Evolutionary conservation across 2,797 vertebrate genomes (phyloP).

Genomic region (Amazona finschi): DNA sequence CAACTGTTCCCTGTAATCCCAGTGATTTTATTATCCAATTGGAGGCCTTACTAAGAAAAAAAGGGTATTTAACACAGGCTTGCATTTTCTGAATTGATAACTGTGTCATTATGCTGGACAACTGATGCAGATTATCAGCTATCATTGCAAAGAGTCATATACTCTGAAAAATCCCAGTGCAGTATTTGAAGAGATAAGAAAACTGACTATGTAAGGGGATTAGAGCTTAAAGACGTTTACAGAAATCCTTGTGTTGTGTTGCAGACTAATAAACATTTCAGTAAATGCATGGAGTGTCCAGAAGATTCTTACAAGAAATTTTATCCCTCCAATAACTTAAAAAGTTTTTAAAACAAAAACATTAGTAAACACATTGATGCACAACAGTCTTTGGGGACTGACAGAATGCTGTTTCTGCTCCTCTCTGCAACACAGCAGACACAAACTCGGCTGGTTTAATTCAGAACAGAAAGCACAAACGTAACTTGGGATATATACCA

Average conservation of each 20-base stretch:
- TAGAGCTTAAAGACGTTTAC: not conserved
- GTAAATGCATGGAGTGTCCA: not conserved
- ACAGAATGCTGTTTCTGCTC: not conserved
- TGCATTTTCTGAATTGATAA: not conserved
- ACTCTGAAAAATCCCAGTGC: not conserved
- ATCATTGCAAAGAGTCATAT: not conserved
- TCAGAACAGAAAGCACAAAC: not conserved
- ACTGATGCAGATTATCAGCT: not conserved
- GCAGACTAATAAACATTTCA: not conserved
- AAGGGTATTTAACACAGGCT: not conserved
- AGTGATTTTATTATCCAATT: not conserved
- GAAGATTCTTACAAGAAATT: not conserved
- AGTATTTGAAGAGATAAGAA: not conserved
- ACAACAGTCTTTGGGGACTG: not conserved
- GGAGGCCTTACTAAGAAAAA: not conserved
- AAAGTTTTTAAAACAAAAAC: not conserved
- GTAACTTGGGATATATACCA: not conserved
- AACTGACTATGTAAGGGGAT: not conserved
- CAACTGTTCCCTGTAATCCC: not conserved
- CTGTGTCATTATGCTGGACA: not conserved
- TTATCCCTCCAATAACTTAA: not conserved
- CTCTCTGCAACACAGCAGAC: not conserved
- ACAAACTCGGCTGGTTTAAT: not conserved
- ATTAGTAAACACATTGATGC: not conserved
- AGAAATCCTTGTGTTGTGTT: not conserved